These are phyloP conservation scores for Aethes cnicana DNA, from an alignment of 2,888 invertebrate genomes.

Conservation along the genomic window DNA sequence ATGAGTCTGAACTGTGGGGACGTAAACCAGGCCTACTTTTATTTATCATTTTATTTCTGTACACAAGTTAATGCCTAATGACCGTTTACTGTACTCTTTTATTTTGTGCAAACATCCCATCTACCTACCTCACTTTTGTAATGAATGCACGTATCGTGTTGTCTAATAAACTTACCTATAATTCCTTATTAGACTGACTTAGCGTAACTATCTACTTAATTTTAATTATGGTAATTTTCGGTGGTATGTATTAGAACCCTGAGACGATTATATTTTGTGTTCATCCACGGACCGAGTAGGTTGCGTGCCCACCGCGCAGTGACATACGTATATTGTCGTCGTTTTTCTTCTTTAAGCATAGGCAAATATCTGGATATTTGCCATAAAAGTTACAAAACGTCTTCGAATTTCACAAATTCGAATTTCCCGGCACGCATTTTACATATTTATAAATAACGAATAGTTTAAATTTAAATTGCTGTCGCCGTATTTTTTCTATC, in stretches of 20 bases:
- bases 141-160: slow-evolving; percentile 63
- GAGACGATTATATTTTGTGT: too few species aligned
- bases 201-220: slow-evolving; percentile 58
- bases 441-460: too few species aligned
- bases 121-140: slow-evolving; percentile 62
- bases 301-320: too few species aligned
- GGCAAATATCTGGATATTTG: too few species aligned
- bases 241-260: slow-evolving; percentile 47
- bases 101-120: slow-evolving; percentile 30
- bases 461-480: slow-evolving; percentile 57
- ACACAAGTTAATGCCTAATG: not conserved
- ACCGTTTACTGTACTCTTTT: slow-evolving; percentile 3
- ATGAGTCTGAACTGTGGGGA: slow-evolving; percentile 7
- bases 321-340: too few species aligned
- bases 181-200: slow-evolving; percentile 78
- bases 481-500: slow-evolving; percentile 39
- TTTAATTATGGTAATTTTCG: slow-evolving; percentile 61
- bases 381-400: slow-evolving; percentile 37
- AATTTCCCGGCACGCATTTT: slow-evolving; percentile 70
- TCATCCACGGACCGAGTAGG: too few species aligned
- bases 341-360: too few species aligned
- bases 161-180: slow-evolving; percentile 57
- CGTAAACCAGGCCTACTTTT: not conserved
- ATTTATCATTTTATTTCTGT: not conserved
- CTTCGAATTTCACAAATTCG: slow-evolving; percentile 62